Base-by-base conservation (phyloP, 2,113 vertebrate species). In the Egretta garzetta region DNA sequence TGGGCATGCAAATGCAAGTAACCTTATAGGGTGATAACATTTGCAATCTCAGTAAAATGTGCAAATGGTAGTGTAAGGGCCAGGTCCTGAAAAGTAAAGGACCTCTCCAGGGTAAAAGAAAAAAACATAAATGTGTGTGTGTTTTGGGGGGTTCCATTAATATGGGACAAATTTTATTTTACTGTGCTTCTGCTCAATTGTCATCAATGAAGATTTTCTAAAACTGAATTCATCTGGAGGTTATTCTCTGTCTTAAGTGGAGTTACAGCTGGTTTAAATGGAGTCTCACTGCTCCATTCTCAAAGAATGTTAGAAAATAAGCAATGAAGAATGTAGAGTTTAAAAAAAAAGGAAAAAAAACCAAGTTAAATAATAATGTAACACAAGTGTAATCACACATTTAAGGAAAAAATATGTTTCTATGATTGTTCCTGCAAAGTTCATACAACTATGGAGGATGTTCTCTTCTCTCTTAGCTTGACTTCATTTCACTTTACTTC, bases 1-100 rank as follows among this genome's bases (percentile, higher is more conserved):
- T 82, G 32, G 37, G 18, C 26, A 94, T 87, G 66, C 41, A 95
- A 94, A 88, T 77, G 59, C 32, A 72, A 95, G 49, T 89, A 91
- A 93, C 94, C 94, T 96, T 92, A 81, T 26, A 87, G 55, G 55
- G 35, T 94, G 67, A 81, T 55, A 92, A 60, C 89, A 93, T 90
- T 93, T 88, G 9, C 62, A 81, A 53, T 94, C 43, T 33, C 71
- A 88, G 50, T 53, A 95, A 92, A 90, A 66, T 12, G 47, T 5
- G 2, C 53, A 91, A 80, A 93, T 45, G 53, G 27, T 26, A 80
- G 33, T 53, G 49, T n/a, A 91, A 86, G 81, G 62, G 30, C 20
- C n/a, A 79, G 47, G 41, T 13, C 32, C 41, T 84, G 35, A 86
- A 89, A 96, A 80, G 21, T 28, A 95, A 53, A 58, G 59, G 76